phyloP scores from a whole-genome alignment of 92 coral and sea anemone species.

The Heteractis magnifica region DNA sequence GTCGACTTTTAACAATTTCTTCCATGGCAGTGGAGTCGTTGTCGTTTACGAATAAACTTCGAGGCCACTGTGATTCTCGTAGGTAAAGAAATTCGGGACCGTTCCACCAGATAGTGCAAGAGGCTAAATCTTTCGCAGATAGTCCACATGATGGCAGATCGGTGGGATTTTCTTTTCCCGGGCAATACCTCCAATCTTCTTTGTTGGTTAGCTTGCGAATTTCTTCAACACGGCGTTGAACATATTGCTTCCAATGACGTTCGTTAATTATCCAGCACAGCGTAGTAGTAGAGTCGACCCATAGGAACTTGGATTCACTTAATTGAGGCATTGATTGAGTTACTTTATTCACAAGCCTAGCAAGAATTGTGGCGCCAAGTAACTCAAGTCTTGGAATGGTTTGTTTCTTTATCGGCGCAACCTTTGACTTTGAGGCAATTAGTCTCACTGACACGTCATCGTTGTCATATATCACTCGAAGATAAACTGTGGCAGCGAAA shows the following conservation, averaged over 20 bases:
- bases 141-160: conserved; percentile 54
- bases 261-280: conserved; percentile 56
- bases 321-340: conserved; percentile 20
- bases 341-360: conserved; percentile 44
- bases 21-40: background rate
- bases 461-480: background rate
- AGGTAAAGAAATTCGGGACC: conserved; percentile 23
- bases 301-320: background rate
- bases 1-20: conserved; percentile 4
- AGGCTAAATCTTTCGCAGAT: conserved; percentile 46
- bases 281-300: conserved; percentile 56
- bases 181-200: conserved; percentile 50
- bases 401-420: conserved; percentile 55
- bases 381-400: conserved; percentile 60
- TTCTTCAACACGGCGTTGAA: conserved; percentile 52
- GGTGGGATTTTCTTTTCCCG: conserved; percentile 60
- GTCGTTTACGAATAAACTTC: background rate
- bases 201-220: conserved; percentile 38
- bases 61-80: background rate
- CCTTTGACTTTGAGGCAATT: conserved; percentile 54
- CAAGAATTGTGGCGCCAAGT: conserved; percentile 50
- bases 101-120: conserved; percentile 38
- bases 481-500: conserved; percentile 54
- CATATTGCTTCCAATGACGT: conserved; percentile 70
- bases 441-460: conserved; percentile 17